phyloP scores from a whole-genome alignment of 2,113 vertebrate species.

The Pavo muticus region DNA sequence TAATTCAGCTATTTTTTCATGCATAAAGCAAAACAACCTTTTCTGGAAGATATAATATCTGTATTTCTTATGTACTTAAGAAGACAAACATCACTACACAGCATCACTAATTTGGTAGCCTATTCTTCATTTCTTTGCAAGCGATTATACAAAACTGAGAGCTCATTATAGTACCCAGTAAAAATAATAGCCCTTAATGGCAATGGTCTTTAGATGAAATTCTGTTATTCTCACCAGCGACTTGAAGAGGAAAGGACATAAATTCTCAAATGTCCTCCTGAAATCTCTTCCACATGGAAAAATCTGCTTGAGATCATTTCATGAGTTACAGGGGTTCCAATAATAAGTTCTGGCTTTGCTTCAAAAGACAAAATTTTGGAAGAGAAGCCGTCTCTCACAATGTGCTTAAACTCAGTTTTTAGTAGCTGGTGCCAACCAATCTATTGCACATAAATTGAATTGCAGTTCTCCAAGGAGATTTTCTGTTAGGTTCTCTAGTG shows the following conservation, averaged over 20 bases:
- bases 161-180: neutral
- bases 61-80: neutral
- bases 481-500: neutral
- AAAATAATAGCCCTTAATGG: neutral
- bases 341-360: constrained; percentile 38
- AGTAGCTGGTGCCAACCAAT: constrained; percentile 38
- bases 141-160: neutral
- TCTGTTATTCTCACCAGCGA: neutral
- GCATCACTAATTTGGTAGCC: neutral
- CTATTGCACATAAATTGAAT: constrained; percentile 28
- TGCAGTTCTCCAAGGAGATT: constrained; percentile 20
- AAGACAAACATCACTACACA: neutral
- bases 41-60: neutral
- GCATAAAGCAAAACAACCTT: neutral
- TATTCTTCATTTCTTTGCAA: neutral
- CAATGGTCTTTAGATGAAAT: neutral
- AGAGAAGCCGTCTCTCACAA: constrained; percentile 34
- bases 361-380: constrained; percentile 64
- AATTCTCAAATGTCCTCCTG: constrained; percentile 31
- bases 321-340: constrained; percentile 23
- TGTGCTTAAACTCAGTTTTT: constrained; percentile 46
- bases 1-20: neutral
- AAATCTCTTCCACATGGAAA: neutral
- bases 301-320: constrained; percentile 30
- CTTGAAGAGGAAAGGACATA: neutral